Base-by-base conservation (phyloP, 2,797 vertebrate species). In the Sebastes baramenuke region DNA sequence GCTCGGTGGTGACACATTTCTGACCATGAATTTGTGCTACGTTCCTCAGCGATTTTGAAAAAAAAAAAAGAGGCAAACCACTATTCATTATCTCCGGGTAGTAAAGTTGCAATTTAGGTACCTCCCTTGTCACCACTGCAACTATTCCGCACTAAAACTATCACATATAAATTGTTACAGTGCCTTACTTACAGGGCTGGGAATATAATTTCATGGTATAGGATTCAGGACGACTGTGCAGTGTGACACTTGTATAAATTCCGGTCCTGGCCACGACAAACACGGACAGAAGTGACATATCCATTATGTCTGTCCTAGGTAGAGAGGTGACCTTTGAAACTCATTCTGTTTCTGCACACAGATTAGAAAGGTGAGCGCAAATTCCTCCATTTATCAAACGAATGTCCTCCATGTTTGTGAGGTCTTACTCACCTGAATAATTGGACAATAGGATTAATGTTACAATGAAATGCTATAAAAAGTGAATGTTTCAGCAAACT, bases 321-420 rank as follows among this genome's bases (percentile, higher is more conserved):
- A 73, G 49, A n/a, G 80, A 83, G 86, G 60, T 92, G 89, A 93
- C 92, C 92, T 94, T 93, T 92, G 74, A 80, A 81, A 87, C 76
- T 68, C 69, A 70, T 81, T 84, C 52, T 69, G 74, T 77, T 92
- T 72, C 72, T 83, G 64, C 82, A 79, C 75, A 80, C 80, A 76
- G 84, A 91, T 85, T 60, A 88, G 62, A 86, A 58, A 24, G 2
- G n/a, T 29, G 65, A 82, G 56, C 49, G 29, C 22, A 66, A 82
- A 87, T 72, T 81, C 72, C 42, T 83, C 64, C 69, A 81, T 86
- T 80, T 79, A 85, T 90, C 75, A 86, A 80, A 77, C 72, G 76
- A 72, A 77, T 56, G 24, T 75, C 67, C 56, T 74, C 60, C 3
- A 1, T 68, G 67, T 82, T 77, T 77, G 77, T 46, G 27, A 86